These are phyloP conservation scores for Lampris incognitus DNA, from an alignment of 2,113 vertebrate species.

Conservation along the genomic window DNA sequence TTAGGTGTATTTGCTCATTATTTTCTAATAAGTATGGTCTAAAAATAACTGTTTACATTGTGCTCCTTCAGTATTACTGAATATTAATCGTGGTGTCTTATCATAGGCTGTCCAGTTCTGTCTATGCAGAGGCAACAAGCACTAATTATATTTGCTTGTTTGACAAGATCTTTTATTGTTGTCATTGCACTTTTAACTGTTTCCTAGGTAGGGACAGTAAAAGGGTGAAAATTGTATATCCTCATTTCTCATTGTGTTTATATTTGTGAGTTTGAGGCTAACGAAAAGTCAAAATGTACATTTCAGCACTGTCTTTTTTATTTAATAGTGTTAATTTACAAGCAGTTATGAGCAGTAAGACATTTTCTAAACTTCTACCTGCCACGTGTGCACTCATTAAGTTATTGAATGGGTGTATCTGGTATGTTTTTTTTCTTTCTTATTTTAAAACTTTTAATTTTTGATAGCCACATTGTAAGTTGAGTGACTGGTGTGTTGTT, in stretches of 20 bases:
- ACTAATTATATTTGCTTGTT: slow-evolving; percentile 12
- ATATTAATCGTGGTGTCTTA: slow-evolving; percentile 22
- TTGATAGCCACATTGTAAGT: slow-evolving; percentile 50
- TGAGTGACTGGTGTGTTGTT: slow-evolving; percentile 32
- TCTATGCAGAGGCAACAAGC: slow-evolving; percentile 55
- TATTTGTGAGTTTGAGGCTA: slow-evolving; percentile 44
- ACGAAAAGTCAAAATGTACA: slow-evolving; percentile 18
- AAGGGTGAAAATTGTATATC: slow-evolving; percentile 3
- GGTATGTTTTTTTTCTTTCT: slow-evolving; percentile 62
- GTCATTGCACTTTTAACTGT: slow-evolving; percentile 65
- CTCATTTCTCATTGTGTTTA: slow-evolving; percentile 25
- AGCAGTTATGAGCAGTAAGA: slow-evolving; percentile 19
- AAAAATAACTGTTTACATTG: slow-evolving; percentile 49
- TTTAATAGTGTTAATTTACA: slow-evolving; percentile 44
- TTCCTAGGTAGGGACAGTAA: slow-evolving; percentile 14
- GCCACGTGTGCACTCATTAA: background rate
- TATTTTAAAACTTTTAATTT: slow-evolving; percentile 37
- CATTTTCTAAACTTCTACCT: slow-evolving; percentile 30
- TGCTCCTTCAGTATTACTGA: slow-evolving; percentile 49
- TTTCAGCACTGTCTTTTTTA: slow-evolving; percentile 30
- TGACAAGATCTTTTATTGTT: slow-evolving; percentile 15
- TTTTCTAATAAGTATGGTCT: slow-evolving; percentile 17
- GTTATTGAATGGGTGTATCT: background rate
- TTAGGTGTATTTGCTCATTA: slow-evolving; percentile 38
- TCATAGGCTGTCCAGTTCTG: slow-evolving; percentile 25